Base-by-base conservation (phyloP, 1,140 invertebrate species). In the Euura lappo region DNA sequence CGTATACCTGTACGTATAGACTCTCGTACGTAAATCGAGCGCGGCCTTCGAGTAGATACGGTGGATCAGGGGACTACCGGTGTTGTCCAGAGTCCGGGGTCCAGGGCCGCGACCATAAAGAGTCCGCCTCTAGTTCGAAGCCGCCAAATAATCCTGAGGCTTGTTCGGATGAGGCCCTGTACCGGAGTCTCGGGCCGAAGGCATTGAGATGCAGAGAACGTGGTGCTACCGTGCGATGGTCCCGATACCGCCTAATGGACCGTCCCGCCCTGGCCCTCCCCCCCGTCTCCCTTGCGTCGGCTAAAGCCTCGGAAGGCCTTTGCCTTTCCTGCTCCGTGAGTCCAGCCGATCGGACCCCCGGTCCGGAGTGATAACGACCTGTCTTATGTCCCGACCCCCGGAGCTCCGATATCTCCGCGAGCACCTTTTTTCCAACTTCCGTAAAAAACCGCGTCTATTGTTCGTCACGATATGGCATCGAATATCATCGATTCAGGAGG, bases 201-300 rank as follows among this genome's bases (percentile, higher is more conserved):
- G 81, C 85, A 87, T 88, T 87, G 86, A 88, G 85, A 88, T 88
- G 86, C 86, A 87, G 86, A 86, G 82, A 88, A 79, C 84, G 84
- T 86, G 85, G 83, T 87, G 86, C 86, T 88, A 87, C 86, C 85
- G 86, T 87, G 86, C 85, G 86, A 88, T 88, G 86, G 79, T 86
- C 84, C 85, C 82, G 86, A 88, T 88, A 88, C 81, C 85, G 85
- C 86, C 84, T 88, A 86, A 87, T 87, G 86, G 86, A 87, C 85
- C 84, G 82, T 83, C 81, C 81, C 83, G 75, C 75, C 77, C 77
- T 78, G 80, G 78, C 82, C 79, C 75, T 79, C 79, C 74, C 77
- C 79, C 73, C 77, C 75, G 0, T 1, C 28, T 1, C 28, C 28
- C 28, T n/a, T 60, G 8, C 51, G 51, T n/a, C 51, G 51, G 51